Conservation (phyloP, 1,140 invertebrate species). For the Pseudomyrmex concolor region DNA sequence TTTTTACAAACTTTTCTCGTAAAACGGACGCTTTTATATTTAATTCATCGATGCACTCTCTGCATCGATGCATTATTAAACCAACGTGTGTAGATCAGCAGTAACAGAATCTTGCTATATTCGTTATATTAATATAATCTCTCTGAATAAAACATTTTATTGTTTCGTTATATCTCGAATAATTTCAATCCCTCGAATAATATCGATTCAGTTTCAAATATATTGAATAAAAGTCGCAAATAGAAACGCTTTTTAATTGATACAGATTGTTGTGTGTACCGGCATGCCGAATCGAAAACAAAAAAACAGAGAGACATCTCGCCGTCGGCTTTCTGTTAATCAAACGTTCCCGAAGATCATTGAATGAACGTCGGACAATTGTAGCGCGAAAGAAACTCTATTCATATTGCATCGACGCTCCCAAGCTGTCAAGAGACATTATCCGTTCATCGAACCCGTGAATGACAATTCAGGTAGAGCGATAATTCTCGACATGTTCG, state of each 20-base stretch:
- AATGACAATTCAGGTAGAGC: slow-evolving; percentile 46
- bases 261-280: not conserved
- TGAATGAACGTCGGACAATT: not conserved
- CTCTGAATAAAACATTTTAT: no score
- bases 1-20: not conserved
- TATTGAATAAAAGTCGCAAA: not conserved
- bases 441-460: slow-evolving; percentile 45
- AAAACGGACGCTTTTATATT: not conserved
- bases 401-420: slow-evolving; percentile 15
- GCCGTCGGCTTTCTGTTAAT: not conserved
- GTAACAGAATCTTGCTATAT: not conserved
- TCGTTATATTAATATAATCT: no score
- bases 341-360: not conserved
- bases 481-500: slow-evolving; percentile 50
- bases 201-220: not conserved
- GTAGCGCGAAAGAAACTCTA: not conserved
- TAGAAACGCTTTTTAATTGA: not conserved
- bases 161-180: not conserved
- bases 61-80: not conserved
- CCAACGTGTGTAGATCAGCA: not conserved
- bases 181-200: not conserved
- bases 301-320: not conserved
- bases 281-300: not conserved
- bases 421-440: slow-evolving; percentile 29
- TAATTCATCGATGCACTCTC: not conserved